These are phyloP conservation scores for Lethenteron camtschaticum DNA, from an alignment of 2,113 vertebrate species.

Conservation along the genomic window DNA sequence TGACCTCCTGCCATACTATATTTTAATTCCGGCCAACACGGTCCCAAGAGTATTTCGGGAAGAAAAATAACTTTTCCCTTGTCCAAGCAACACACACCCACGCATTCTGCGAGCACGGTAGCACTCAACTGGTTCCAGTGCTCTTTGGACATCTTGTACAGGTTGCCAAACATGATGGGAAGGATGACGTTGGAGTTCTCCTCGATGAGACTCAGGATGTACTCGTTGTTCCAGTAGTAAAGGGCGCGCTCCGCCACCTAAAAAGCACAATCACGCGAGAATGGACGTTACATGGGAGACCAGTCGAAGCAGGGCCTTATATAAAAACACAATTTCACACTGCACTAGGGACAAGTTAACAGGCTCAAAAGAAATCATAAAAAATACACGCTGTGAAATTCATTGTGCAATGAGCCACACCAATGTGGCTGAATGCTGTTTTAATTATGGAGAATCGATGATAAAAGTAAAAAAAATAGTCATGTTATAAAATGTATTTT, in stretches of 20 bases:
- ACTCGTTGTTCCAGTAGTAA: constrained; percentile 98
- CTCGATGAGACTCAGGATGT: constrained; percentile 93
- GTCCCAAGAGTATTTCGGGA: constrained; percentile 1
- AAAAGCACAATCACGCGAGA: background rate
- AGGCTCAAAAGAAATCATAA: background rate
- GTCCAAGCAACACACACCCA: too few species aligned
- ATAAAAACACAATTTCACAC: background rate
- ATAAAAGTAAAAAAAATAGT: too few species aligned
- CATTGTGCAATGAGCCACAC: too few species aligned
- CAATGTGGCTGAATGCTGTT: too few species aligned
- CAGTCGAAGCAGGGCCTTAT: background rate
- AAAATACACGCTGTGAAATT: too few species aligned
- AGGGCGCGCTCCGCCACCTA: constrained; percentile 88
- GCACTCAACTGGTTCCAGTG: constrained; percentile 77
- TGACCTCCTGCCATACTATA: background rate
- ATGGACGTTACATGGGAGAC: background rate
- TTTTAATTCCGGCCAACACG: background rate
- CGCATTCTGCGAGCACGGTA: too few species aligned
- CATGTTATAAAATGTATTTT: background rate
- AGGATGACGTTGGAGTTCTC: constrained; percentile 85
- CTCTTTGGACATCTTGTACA: constrained; percentile 98
- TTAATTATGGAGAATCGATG: too few species aligned
- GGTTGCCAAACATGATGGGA: constrained; percentile 86
- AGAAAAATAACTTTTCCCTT: background rate
- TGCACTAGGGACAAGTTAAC: background rate